Evolutionary conservation across 2,888 invertebrate genomes (phyloP).

Genomic region (Amorpha juglandis): DNA sequence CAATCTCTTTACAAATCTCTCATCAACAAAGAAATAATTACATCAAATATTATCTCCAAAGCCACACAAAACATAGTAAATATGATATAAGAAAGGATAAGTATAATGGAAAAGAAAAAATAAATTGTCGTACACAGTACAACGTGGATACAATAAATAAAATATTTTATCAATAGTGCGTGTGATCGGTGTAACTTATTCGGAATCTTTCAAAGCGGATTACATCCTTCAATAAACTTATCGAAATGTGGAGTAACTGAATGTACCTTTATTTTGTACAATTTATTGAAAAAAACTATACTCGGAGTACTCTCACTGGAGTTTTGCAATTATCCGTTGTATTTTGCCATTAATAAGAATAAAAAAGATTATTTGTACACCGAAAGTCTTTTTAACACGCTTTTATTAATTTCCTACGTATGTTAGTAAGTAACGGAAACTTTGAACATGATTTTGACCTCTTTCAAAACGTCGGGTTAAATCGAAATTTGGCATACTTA

Average conservation of each 20-base stretch:
- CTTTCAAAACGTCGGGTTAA: no score
- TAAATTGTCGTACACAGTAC: not conserved
- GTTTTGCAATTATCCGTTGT: no score
- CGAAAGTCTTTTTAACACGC: no score
- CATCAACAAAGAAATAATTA: not conserved
- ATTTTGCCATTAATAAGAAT: no score
- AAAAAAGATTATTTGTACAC: no score
- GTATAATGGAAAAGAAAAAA: slow-evolving; percentile 3
- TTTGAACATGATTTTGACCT: no score
- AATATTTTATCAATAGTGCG: slow-evolving; percentile 13
- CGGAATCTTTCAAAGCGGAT: slow-evolving; percentile 9
- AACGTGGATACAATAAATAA: slow-evolving; percentile 1
- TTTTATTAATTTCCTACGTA: no score
- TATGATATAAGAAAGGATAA: not conserved
- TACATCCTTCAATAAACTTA: slow-evolving; percentile 16
- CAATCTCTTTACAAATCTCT: not conserved
- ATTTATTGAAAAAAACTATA: not conserved
- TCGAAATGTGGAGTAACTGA: slow-evolving; percentile 23
- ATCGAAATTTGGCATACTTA: no score
- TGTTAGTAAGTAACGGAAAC: no score
- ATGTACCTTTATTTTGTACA: slow-evolving; percentile 5
- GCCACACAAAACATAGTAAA: not conserved
- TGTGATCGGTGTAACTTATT: slow-evolving; percentile 1
- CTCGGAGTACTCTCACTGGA: no score
- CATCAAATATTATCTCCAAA: not conserved